phyloP scores from a whole-genome alignment of 92 coral and sea anemone species.

The Phymanthus crucifer region DNA sequence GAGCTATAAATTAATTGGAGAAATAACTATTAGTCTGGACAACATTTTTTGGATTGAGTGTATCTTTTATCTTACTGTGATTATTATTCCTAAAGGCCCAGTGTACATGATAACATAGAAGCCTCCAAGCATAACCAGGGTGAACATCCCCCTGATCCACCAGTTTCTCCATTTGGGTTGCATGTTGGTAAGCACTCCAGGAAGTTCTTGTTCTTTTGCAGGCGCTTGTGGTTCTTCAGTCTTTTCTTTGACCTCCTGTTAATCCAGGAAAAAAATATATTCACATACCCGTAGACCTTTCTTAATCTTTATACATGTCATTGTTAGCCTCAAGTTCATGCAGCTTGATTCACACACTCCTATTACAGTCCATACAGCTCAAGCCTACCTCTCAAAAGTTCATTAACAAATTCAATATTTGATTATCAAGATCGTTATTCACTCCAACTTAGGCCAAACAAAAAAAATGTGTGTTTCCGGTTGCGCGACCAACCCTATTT shows the following conservation, averaged over 20 bases:
- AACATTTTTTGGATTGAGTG: neutral
- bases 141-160: slow-evolving; percentile 91
- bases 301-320: too few species aligned
- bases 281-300: neutral
- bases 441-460: too few species aligned
- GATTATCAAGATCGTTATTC: too few species aligned
- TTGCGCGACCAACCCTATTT: too few species aligned
- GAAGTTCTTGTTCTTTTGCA: slow-evolving; percentile 49
- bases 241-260: slow-evolving; percentile 32
- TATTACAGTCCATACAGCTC: too few species aligned
- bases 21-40: neutral
- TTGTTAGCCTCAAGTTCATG: too few species aligned
- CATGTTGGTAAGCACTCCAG: slow-evolving; percentile 39
- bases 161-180: slow-evolving; percentile 90
- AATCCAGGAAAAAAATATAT: neutral
- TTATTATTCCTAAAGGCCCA: slow-evolving; percentile 88
- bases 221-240: slow-evolving; percentile 48
- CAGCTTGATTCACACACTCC: too few species aligned
- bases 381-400: too few species aligned
- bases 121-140: slow-evolving; percentile 82
- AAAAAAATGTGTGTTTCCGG: too few species aligned
- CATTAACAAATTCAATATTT: too few species aligned
- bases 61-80: slow-evolving; percentile 54
- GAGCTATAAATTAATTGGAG: too few species aligned
- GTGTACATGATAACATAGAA: slow-evolving; percentile 76